Percentiles rank a stretch among this genome's conserved stretches.
These are phyloP conservation scores for Forficula auricularia DNA, from an alignment of 1,140 invertebrate species.

Conservation along the genomic window DNA sequence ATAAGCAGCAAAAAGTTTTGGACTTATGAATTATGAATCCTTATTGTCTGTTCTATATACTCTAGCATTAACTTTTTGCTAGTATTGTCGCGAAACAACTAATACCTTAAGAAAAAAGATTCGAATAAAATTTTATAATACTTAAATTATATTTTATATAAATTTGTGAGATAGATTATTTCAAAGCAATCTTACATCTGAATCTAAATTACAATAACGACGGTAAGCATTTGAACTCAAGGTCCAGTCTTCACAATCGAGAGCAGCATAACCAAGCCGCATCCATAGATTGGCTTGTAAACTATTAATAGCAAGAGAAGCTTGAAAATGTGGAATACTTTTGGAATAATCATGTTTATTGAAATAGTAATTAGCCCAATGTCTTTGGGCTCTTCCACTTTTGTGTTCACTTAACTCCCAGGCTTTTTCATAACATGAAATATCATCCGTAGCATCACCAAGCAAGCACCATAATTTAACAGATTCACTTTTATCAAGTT, in stretches of 20 bases:
- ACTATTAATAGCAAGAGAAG: constrained; percentile 66
- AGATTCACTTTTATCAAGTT: constrained; percentile 61
- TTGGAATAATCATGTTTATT: constrained; percentile 51
- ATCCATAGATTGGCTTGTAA: constrained; percentile 72
- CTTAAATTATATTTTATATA: constrained; percentile 4
- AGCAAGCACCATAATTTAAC: constrained; percentile 77
- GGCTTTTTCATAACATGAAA: constrained; percentile 63
- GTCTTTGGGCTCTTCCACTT: constrained; percentile 63
- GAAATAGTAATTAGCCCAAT: constrained; percentile 66
- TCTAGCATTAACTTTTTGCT: no score
- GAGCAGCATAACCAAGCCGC: constrained; percentile 66
- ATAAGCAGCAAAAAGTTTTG: no score
- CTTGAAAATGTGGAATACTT: constrained; percentile 59
- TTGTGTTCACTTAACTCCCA: constrained; percentile 71
- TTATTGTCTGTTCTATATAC: no score
- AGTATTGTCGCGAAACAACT: no score
- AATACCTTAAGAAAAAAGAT: background rate
- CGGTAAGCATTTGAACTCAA: constrained; percentile 68
- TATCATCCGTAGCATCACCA: constrained; percentile 57
- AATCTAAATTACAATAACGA: constrained; percentile 68
- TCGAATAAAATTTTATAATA: background rate
- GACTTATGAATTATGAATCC: no score
- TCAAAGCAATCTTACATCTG: constrained; percentile 34
- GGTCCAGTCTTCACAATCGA: constrained; percentile 64
- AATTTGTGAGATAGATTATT: constrained; percentile 2